phyloP scores from a whole-genome alignment of 2,797 vertebrate genomes.

The Enteromius mattozi region DNA sequence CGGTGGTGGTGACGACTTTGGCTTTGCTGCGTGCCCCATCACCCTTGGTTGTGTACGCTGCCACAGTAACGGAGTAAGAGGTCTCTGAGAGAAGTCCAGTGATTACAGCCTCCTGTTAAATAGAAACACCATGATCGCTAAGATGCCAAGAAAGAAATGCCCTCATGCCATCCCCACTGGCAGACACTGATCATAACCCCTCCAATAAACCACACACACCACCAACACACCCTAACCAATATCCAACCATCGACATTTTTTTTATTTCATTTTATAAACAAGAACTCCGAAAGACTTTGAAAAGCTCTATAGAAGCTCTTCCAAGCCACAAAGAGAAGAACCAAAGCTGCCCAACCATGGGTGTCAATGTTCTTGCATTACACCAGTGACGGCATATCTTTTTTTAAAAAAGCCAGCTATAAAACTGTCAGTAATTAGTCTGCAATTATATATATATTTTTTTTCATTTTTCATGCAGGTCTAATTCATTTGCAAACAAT shows the following conservation, averaged over 20 bases:
- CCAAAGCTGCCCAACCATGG: constrained; percentile 25
- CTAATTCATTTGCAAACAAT: neutral
- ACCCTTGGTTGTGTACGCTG: constrained; percentile 93
- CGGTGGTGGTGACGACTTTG: constrained; percentile 89
- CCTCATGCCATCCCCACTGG: constrained; percentile 25
- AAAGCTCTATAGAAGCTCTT: constrained; percentile 45
- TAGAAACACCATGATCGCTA: neutral
- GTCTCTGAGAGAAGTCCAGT: constrained; percentile 91
- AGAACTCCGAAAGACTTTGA: constrained; percentile 31
- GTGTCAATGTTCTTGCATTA: constrained; percentile 45
- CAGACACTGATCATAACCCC: constrained; percentile 13
- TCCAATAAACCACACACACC: constrained; percentile 34
- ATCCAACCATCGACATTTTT: constrained; percentile 21
- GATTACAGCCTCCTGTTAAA: constrained; percentile 85
- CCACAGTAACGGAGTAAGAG: constrained; percentile 91
- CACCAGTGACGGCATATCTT: neutral
- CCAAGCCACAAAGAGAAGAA: constrained; percentile 51
- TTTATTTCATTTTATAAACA: neutral
- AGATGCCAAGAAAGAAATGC: constrained; percentile 15
- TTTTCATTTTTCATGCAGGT: neutral
- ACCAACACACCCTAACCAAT: constrained; percentile 1
- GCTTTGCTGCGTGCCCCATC: constrained; percentile 95
- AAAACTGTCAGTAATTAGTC: neutral
- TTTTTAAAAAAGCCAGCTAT: neutral
- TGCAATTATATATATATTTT: neutral